These are phyloP conservation scores for Ophonus ardosiacus DNA, from an alignment of 2,888 invertebrate species.

Conservation along the genomic window DNA sequence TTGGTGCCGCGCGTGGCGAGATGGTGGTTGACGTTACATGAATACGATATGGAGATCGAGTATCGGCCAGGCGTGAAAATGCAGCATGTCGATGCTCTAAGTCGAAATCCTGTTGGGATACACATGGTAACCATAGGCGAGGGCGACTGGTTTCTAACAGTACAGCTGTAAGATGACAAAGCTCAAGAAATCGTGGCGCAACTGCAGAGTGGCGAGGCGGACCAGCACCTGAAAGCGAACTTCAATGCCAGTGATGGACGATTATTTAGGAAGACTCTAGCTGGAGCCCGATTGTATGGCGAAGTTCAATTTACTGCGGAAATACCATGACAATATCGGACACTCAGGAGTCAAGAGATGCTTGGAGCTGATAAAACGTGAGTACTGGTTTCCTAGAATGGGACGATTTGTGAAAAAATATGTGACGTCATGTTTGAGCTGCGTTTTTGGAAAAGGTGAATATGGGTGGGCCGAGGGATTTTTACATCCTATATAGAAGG, in stretches of 20 bases:
- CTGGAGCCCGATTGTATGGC: constrained; percentile 68
- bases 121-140: background rate
- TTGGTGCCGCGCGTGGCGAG: too few species aligned
- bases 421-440: constrained; percentile 68
- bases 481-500: constrained; percentile 66
- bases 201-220: constrained; percentile 12
- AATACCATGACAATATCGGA: constrained; percentile 71
- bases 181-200: constrained; percentile 57
- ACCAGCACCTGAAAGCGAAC: background rate
- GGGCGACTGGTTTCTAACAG: constrained; percentile 63
- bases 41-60: too few species aligned
- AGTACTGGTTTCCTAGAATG: too few species aligned
- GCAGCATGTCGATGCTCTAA: constrained; percentile 40
- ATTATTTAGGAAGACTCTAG: constrained; percentile 64
- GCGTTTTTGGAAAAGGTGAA: constrained; percentile 69
- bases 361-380: too few species aligned
- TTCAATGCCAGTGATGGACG: constrained; percentile 53
- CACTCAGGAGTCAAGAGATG: constrained; percentile 68
- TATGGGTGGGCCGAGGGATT: constrained; percentile 55
- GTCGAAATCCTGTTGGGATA: background rate
- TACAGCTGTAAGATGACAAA: constrained; percentile 65
- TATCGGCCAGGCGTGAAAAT: background rate
- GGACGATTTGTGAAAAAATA: too few species aligned
- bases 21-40: too few species aligned
- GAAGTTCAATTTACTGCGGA: constrained; percentile 70